A percentile compares a stretch with the other conserved stretches of the same genome.
Evolutionary conservation across 2,888 invertebrate genomes (phyloP).

Genomic region (Leucophenga montana): DNA sequence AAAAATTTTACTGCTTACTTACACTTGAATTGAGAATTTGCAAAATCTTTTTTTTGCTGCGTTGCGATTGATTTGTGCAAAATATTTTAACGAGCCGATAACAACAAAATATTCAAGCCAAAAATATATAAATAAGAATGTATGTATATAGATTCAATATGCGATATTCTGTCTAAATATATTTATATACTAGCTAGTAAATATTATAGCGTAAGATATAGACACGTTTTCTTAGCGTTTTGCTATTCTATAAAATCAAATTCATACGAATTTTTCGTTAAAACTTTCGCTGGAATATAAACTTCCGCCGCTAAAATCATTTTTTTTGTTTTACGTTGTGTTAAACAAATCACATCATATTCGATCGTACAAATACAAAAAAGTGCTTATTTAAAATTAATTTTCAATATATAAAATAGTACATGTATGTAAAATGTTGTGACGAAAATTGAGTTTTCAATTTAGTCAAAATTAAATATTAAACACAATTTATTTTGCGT

Average conservation of each 20-base stretch:
- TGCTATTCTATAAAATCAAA: background rate
- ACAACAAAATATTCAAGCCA: conserved; percentile 53
- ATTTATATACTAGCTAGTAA: background rate
- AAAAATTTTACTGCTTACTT: background rate
- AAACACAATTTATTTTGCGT: background rate
- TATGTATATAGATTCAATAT: background rate
- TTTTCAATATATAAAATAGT: too few species aligned
- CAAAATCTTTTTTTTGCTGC: background rate
- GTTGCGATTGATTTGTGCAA: conserved; percentile 39
- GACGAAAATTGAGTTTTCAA: too few species aligned
- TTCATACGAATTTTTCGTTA: too few species aligned
- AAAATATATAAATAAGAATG: conserved; percentile 44
- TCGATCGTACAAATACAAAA: too few species aligned
- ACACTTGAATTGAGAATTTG: background rate
- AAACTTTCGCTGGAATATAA: conserved; percentile 9
- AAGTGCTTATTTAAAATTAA: too few species aligned
- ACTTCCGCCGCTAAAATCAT: conserved; percentile 3
- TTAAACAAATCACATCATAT: too few species aligned
- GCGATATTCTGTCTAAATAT: background rate
- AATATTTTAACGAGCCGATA: conserved; percentile 52
- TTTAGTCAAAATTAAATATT: background rate
- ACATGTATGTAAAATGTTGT: too few species aligned
- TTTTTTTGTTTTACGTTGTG: too few species aligned
- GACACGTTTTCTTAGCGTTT: background rate
- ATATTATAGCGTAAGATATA: background rate